These are phyloP conservation scores for Cryptus armator DNA, from an alignment of 2,888 invertebrate species.

Conservation along the genomic window DNA sequence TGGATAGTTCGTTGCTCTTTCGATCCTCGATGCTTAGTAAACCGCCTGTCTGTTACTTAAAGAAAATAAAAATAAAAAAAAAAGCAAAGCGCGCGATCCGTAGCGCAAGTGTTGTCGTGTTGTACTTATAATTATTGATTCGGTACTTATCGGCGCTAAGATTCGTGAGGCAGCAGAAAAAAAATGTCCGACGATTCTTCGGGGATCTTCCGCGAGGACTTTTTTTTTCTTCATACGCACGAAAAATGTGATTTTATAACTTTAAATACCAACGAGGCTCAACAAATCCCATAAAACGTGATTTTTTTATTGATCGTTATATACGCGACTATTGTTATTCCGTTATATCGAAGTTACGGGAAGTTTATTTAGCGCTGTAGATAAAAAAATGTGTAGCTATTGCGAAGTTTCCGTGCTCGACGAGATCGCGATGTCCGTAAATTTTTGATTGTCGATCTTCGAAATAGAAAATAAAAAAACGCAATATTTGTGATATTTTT, in stretches of 20 bases:
- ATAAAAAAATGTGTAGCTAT: not conserved
- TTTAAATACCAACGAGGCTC: constrained; percentile 43
- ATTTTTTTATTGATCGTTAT: constrained; percentile 53
- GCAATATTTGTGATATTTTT: constrained; percentile 42
- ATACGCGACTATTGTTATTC: constrained; percentile 55
- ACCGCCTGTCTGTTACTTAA: constrained; percentile 42
- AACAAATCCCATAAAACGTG: constrained; percentile 37
- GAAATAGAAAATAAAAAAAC: not conserved
- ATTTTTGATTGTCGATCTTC: not conserved
- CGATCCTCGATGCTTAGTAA: constrained; percentile 1
- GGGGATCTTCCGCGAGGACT: not conserved
- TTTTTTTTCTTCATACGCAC: constrained; percentile 1
- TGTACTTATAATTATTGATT: constrained; percentile 52
- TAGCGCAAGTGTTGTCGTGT: constrained; percentile 12
- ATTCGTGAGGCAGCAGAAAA: not conserved
- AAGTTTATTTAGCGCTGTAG: constrained; percentile 46
- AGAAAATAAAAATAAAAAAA: not conserved
- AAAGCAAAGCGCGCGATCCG: not conserved
- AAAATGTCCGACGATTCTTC: not conserved
- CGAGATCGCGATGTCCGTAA: not conserved
- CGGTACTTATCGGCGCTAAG: not conserved
- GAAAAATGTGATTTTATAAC: constrained; percentile 41
- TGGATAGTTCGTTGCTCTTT: constrained; percentile 16
- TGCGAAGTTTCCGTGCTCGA: not conserved
- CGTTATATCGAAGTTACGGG: constrained; percentile 45